Percentiles rank a stretch among this genome's conserved stretches.
phyloP scores from a whole-genome alignment of 1,140 invertebrate genomes.

The Lasioglossum albipes region DNA sequence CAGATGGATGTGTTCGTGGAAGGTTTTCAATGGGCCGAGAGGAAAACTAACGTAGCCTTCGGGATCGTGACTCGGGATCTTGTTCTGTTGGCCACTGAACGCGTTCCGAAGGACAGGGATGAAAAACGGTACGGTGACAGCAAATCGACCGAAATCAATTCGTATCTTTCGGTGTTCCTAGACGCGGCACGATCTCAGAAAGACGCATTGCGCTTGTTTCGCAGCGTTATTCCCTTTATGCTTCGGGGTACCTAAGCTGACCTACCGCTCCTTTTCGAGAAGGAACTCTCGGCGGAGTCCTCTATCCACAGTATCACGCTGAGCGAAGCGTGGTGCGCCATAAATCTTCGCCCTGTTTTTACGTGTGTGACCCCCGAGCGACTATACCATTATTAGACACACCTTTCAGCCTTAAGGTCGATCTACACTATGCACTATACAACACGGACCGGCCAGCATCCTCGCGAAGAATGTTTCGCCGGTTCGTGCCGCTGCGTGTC shows the following conservation, averaged over 20 bases:
- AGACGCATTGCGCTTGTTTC: constrained; percentile 30
- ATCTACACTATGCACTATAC: no score
- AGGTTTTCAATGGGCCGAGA: no score
- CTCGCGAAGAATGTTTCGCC: no score
- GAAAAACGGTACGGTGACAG: constrained; percentile 30
- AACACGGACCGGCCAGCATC: no score
- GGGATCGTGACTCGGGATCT: constrained; percentile 1
- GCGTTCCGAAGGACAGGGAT: neutral
- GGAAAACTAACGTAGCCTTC: neutral
- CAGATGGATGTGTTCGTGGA: no score
- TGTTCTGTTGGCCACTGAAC: neutral
- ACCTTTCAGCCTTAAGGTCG: constrained; percentile 61
- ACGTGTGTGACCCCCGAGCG: constrained; percentile 70
- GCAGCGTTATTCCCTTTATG: constrained; percentile 19
- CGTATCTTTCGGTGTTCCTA: constrained; percentile 39
- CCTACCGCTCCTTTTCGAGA: constrained; percentile 38
- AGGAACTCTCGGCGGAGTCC: constrained; percentile 10
- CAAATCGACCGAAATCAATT: constrained; percentile 50
- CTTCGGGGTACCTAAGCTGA: constrained; percentile 1
- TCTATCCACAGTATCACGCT: constrained; percentile 54
- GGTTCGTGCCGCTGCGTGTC: no score
- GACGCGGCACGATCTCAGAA: constrained; percentile 9
- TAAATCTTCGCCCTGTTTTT: constrained; percentile 76
- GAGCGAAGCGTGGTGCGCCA: constrained; percentile 63
- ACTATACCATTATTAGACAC: constrained; percentile 72